A percentile compares a stretch with the other conserved stretches of the same genome.
Evolutionary conservation across 2,797 vertebrate species (phyloP).

Genomic region (Thamnophis elegans): DNA sequence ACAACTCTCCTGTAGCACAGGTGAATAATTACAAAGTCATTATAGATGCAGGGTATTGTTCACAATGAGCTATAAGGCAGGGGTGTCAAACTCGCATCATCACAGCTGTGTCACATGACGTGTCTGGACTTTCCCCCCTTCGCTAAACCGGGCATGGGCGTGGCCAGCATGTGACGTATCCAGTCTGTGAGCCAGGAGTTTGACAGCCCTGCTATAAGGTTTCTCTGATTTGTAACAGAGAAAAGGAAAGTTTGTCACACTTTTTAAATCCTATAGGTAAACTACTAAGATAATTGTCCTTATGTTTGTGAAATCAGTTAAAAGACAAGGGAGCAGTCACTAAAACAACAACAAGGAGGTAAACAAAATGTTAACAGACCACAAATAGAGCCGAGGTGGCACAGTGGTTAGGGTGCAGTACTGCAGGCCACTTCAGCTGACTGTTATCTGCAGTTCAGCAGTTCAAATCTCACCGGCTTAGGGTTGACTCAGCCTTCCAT

Average conservation of each 20-base stretch:
- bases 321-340: constrained; percentile 20
- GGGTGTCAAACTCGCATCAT: too few relatives aligned
- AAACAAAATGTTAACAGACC: background rate
- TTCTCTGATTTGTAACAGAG: background rate
- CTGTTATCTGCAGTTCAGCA: too few relatives aligned
- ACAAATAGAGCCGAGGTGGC: too few relatives aligned
- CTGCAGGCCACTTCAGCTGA: too few relatives aligned
- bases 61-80: background rate
- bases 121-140: too few relatives aligned
- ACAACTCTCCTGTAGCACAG: background rate
- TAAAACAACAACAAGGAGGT: constrained; percentile 41
- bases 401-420: too few relatives aligned
- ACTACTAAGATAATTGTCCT: constrained; percentile 3
- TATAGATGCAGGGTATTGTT: constrained; percentile 42
- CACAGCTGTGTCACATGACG: too few relatives aligned
- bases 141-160: too few relatives aligned
- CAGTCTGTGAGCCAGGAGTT: rapidly evolving
- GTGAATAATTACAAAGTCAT: constrained; percentile 26
- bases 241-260: constrained; percentile 4
- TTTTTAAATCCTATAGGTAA: constrained; percentile 32
- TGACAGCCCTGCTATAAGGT: background rate
- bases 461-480: too few relatives aligned
- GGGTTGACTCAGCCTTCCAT: too few relatives aligned
- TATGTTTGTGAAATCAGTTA: constrained; percentile 41
- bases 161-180: too few relatives aligned